Evolutionary conservation across 2,797 vertebrate species (phyloP).

Genomic region (Arrhamphus sclerolepis): DNA sequence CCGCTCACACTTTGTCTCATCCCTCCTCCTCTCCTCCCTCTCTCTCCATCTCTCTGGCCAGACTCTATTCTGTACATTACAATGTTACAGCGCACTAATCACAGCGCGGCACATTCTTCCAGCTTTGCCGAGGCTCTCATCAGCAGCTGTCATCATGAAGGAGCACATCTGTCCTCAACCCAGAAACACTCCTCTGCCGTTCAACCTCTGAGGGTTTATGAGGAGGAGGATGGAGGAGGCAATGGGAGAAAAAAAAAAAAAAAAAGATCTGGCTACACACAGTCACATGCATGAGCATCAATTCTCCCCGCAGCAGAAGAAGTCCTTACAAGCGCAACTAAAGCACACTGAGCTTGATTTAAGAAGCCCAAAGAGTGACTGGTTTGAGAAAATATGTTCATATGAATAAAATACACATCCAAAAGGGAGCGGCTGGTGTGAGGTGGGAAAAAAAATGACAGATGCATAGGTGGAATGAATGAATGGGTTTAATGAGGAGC

Average conservation of each 20-base stretch:
- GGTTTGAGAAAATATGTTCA: neutral
- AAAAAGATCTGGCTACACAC: slow-evolving; percentile 8
- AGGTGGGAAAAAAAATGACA: neutral
- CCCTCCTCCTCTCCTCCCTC: neutral
- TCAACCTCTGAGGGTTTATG: slow-evolving; percentile 3
- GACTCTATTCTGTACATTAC: slow-evolving; percentile 24
- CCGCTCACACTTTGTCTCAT: slow-evolving; percentile 22
- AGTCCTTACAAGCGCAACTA: slow-evolving; percentile 38
- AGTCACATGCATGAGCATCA: slow-evolving; percentile 14
- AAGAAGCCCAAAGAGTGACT: slow-evolving; percentile 24
- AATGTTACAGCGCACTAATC: slow-evolving; percentile 28
- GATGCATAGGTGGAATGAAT: neutral
- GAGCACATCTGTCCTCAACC: slow-evolving; percentile 19
- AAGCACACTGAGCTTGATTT: neutral
- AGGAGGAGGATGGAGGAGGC: neutral
- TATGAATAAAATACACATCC: neutral
- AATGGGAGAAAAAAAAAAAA: too few species aligned
- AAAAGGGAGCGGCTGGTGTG: neutral
- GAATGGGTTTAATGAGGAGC: neutral
- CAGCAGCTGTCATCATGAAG: slow-evolving; percentile 18
- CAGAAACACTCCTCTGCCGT: slow-evolving; percentile 28
- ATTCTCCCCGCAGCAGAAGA: slow-evolving; percentile 12
- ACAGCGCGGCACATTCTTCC: slow-evolving; percentile 24
- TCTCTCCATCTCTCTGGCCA: slow-evolving; percentile 1
- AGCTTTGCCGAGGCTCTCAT: slow-evolving; percentile 15